Evolutionary conservation across 1,140 invertebrate species (phyloP), one percentile per base, ranked within the genome.

Genomic region (Apis laboriosa): DNA sequence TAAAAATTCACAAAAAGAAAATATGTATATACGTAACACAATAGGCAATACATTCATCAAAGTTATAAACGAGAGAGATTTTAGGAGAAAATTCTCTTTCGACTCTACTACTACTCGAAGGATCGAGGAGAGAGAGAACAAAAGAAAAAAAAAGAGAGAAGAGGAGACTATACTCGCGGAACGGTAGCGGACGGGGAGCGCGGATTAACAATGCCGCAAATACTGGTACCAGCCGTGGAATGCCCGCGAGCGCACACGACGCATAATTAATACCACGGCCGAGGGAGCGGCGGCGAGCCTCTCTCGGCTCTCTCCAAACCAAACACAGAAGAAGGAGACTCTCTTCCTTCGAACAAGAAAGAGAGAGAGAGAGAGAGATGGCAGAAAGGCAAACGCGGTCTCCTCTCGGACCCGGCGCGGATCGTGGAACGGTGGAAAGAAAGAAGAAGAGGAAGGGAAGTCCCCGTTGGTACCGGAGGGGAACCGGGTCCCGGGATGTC

Each of bases 141-240:
- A 63, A 28, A 28, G 53, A 49, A 7, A n/a, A 15, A 34, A n/a
- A 70, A 51, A 72, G 34, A 28, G 58, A 55, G 51, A 58, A 61
- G 60, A 87, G 91, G 91, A 87, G 53, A 55, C 34, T 34, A 24
- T 24, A 90, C 74, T 43, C 34, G 34, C 34, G 34, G 90, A 92
- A 92, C 92, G 90, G 93, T 93, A 92, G 92, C 92, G 90, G 92
- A 90, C 85, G 91, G 86, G 91, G 91, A 92, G 88, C 91, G 90
- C 88, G 92, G 92, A 93, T 94, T 93, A 94, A 94, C 93, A 94
- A 94, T 93, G 92, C 91, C 90, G 92, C 92, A 93, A 93, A 94
- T 93, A 93, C 92, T 93, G 92, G 92, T 92, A 92, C 91, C 91
- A 89, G 90, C 88, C 87, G 87, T 91, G 92, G 93, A 93, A 94